phyloP scores from a whole-genome alignment of 2,113 vertebrate species.

The Cynocephalus volans region DNA sequence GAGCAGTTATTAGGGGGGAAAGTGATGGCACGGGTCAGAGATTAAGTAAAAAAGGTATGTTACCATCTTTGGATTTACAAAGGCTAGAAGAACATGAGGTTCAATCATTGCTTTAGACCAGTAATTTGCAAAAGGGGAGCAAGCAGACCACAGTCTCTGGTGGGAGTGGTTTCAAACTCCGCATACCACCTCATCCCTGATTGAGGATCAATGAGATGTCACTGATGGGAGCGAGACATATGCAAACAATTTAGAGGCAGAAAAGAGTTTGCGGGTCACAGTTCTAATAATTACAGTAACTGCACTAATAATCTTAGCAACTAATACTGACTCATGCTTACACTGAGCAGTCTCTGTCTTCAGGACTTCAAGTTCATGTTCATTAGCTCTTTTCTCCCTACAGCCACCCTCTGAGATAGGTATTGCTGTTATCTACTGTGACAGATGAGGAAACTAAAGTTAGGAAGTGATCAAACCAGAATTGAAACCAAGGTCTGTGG shows the following conservation, averaged over 20 bases:
- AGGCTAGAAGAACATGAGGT: not conserved
- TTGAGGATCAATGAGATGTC: not conserved
- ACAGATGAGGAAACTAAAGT: not conserved
- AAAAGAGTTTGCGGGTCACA: not conserved
- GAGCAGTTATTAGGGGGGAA: not conserved
- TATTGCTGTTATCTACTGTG: not conserved
- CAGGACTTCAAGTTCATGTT: not conserved
- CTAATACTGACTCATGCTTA: not conserved
- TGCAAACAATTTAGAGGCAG: not conserved
- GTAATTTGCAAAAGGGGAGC: not conserved
- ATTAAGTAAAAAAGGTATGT: not conserved
- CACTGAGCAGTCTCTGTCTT: not conserved
- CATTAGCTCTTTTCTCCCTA: not conserved
- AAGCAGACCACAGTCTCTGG: not conserved
- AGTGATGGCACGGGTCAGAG: not conserved
- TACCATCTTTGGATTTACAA: constrained; percentile 20
- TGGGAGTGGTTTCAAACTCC: constrained; percentile 32
- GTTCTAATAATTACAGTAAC: not conserved
- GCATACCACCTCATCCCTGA: not conserved
- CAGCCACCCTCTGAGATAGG: not conserved
- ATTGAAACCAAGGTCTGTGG: not conserved
- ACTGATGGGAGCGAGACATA: not conserved
- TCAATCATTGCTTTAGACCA: constrained; percentile 1
- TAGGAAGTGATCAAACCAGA: not conserved
- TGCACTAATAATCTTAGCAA: not conserved